A percentile compares a stretch with the other conserved stretches of the same genome.
These are phyloP conservation scores for Aselliscus stoliczkanus DNA, from an alignment of 2,797 vertebrate genomes.

Conservation along the genomic window DNA sequence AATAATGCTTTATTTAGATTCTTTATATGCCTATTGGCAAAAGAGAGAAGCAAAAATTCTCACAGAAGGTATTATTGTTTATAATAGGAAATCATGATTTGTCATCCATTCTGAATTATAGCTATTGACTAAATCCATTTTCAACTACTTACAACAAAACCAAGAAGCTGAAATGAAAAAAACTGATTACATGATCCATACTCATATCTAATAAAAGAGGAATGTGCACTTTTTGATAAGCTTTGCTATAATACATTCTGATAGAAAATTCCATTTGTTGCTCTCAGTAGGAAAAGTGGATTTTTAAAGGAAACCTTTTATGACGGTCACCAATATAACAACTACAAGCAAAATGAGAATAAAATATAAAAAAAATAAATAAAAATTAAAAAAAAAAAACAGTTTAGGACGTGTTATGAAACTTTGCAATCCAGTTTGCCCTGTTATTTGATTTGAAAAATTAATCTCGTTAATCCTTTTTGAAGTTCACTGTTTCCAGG, in stretches of 20 bases:
- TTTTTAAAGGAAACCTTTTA: conserved; percentile 73
- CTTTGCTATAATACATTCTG: conserved; percentile 74
- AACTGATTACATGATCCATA: conserved; percentile 76
- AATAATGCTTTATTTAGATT: conserved; percentile 29
- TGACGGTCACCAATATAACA: conserved; percentile 75
- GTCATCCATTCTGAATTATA: conserved; percentile 68
- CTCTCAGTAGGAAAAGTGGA: conserved; percentile 69
- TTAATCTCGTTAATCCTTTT: conserved; percentile 75
- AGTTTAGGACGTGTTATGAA: conserved; percentile 69
- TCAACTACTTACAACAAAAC: conserved; percentile 70
- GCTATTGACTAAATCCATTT: conserved; percentile 74
- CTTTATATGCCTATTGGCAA: conserved; percentile 20
- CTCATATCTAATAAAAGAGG: conserved; percentile 73
- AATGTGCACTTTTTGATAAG: conserved; percentile 74
- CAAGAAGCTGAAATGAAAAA: conserved; percentile 59
- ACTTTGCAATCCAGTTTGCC: conserved; percentile 64
- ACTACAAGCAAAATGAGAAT: conserved; percentile 72
- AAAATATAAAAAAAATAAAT: conserved; percentile 19
- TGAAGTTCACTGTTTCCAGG: conserved; percentile 70
- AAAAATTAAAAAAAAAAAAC: neutral
- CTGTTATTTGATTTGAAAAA: conserved; percentile 76
- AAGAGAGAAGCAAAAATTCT: conserved; percentile 49
- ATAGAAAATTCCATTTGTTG: conserved; percentile 74
- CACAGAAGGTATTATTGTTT: conserved; percentile 69
- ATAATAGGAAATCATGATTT: conserved; percentile 51